A percentile compares a stretch with the other conserved stretches of the same genome.
Evolutionary conservation across 2,888 invertebrate species (phyloP).

Genomic region (Harpalus rufipes): DNA sequence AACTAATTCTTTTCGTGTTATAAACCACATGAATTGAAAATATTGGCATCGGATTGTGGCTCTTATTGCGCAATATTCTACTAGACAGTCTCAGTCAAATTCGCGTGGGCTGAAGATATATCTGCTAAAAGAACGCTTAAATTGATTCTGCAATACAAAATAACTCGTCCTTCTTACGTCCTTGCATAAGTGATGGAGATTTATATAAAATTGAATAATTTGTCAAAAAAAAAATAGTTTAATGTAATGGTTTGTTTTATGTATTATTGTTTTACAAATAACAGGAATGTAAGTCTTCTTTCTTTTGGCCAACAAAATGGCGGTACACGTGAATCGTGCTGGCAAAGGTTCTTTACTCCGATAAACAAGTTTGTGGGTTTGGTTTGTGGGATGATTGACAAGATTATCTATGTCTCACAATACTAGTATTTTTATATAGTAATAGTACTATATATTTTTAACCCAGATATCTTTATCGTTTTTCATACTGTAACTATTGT

Average conservation of each 20-base stretch:
- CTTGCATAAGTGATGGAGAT: conserved; percentile 37
- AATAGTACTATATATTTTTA: too few relatives aligned
- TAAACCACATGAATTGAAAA: conserved; percentile 58
- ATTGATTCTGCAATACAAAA: conserved; percentile 62
- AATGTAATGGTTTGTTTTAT: conserved; percentile 15
- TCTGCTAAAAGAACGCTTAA: conserved; percentile 59
- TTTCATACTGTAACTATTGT: too few relatives aligned
- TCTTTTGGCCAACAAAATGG: conserved; percentile 21
- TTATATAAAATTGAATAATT: background rate
- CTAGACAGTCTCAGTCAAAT: background rate
- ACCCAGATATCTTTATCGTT: too few relatives aligned
- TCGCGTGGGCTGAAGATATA: conserved; percentile 60
- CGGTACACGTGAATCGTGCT: background rate
- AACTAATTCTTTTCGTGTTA: conserved; percentile 41
- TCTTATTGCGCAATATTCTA: conserved; percentile 52
- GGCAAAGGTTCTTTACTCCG: conserved; percentile 12
- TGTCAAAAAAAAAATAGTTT: background rate
- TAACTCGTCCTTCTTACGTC: conserved; percentile 58
- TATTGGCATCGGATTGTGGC: conserved; percentile 62
- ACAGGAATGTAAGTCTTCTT: conserved; percentile 7
- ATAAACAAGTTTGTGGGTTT: conserved; percentile 5
- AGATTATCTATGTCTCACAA: conserved; percentile 3
- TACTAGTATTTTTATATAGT: background rate
- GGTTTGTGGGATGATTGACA: conserved; percentile 13
- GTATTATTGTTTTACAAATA: background rate